Evolutionary conservation across 64 coral and sea anemone genomes (phyloP), one percentile per base, ranked within the genome.

Genomic region (Anthopleura sola): DNA sequence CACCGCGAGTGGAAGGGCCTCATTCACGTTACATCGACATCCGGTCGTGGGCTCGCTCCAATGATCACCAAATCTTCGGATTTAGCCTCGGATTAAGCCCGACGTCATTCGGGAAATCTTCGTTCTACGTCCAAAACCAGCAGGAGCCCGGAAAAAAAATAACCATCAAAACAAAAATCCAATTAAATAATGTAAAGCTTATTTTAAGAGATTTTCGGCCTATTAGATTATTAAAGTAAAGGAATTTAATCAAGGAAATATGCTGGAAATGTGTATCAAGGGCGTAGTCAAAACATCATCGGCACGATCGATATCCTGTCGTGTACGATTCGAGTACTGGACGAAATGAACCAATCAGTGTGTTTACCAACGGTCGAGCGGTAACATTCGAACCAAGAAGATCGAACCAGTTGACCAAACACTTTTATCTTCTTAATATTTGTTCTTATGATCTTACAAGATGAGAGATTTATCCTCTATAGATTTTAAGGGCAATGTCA

Each of bases 401-500:
- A 53, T 53, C 50, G 50, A 71, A 71, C 29, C n/a, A 13, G n/a
- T 68, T 68, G 62, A 71, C 29, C 28, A 71, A 71, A 71, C 28
- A 12, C 2, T 31, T 71, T 71, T 29, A 71, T 71, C 66, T 71
- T 71, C 31, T 71, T 71, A 29, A 71, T 71, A n/a, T 71, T 71
- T 71, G 66, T 29, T 71, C 66, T 71, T 71, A 71, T 71, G 66
- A 34, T 81, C 29, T 50, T 37, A 76, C 66, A 92, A 49, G 62
- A 99, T 99, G 97, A 99, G 89, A 75, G 90, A 99, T 55, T 88
- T 99, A 74, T 94, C 87, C 44, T 89, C 97, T 21, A 92, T 99
- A 58, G 97, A 99, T 60, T 99, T 92, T 62, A 99, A 99, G 82
- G 92, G 92, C 79, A 94, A 91, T 85, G 90, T 99, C 29, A 93